Conservation (phyloP, 2,113 vertebrate species). For the Promerops cafer region DNA sequence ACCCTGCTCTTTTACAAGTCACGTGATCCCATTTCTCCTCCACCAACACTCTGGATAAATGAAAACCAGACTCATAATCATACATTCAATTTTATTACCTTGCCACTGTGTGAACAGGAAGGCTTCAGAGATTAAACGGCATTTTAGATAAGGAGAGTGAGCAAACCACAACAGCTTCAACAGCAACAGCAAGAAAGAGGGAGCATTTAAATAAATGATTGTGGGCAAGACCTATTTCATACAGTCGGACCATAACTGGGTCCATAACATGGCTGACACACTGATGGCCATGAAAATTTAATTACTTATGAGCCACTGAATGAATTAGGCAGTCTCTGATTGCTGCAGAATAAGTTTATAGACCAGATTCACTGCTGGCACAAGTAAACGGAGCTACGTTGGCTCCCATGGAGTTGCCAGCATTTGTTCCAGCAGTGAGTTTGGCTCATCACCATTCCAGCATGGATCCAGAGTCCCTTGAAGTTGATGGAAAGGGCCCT, state of each 20-base stretch:
- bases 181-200: background rate
- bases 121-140: background rate
- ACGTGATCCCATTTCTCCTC: background rate
- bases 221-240: background rate
- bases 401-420: background rate
- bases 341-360: background rate
- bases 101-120: conserved; percentile 15
- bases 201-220: background rate
- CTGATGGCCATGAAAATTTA: conserved; percentile 36
- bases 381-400: background rate
- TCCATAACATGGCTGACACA: background rate
- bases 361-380: background rate
- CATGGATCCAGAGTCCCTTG: background rate
- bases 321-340: background rate
- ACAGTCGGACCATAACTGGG: background rate
- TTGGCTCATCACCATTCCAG: background rate
- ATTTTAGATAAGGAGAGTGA: background rate
- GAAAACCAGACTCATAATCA: conserved; percentile 6
- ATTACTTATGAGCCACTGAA: background rate
- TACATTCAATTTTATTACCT: background rate
- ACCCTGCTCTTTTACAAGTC: background rate
- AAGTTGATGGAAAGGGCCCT: background rate
- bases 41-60: background rate
- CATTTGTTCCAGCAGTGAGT: background rate
- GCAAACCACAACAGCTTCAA: background rate